Conservation (phyloP, 2,113 vertebrate species). For the Marmota monax region DNA sequence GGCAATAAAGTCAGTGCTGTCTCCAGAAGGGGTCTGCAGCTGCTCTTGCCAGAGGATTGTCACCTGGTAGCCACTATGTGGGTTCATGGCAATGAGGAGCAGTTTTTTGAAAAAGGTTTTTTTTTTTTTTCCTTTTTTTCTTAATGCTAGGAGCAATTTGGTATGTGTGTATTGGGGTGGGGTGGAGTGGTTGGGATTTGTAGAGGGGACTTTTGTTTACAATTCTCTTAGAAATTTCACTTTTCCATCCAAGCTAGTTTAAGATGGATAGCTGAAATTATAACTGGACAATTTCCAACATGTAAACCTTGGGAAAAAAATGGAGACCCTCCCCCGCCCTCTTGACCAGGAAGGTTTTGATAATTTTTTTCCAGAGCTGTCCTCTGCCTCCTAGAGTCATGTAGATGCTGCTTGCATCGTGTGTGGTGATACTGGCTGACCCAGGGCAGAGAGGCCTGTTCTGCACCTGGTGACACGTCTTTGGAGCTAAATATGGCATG, state of each 20-base stretch:
- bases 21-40: neutral
- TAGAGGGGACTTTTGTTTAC: neutral
- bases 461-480: neutral
- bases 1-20: neutral
- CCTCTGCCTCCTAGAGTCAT: neutral
- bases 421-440: neutral
- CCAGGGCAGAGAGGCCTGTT: neutral
- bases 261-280: neutral
- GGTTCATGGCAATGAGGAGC: neutral
- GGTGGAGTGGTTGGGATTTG: accelerated
- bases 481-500: neutral
- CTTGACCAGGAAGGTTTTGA: neutral
- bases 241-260: slow-evolving; percentile 1
- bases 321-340: neutral
- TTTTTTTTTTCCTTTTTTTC: neutral
- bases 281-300: neutral
- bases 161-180: neutral
- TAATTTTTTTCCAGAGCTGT: neutral
- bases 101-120: too few species aligned
- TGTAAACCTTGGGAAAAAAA: slow-evolving; percentile 29
- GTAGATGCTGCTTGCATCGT: neutral
- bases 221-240: slow-evolving; percentile 15
- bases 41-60: neutral
- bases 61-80: neutral
- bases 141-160: neutral